These are phyloP conservation scores for Typhlichthys eigenmanni DNA, from an alignment of 2,797 vertebrate genomes.

Conservation along the genomic window DNA sequence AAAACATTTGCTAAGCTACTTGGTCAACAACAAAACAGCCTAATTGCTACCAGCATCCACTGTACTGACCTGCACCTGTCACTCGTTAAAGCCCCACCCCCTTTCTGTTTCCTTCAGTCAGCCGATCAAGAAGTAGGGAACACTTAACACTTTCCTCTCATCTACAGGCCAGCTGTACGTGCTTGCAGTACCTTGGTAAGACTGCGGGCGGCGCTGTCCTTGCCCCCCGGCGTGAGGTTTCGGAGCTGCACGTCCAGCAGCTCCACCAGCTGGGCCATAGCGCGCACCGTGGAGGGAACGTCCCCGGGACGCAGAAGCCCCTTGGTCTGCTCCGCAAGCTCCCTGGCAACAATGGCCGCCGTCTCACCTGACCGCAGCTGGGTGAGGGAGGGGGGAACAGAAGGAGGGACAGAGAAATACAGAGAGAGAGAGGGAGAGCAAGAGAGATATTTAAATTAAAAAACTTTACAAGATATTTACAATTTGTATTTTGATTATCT, in stretches of 20 bases:
- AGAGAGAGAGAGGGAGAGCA: neutral
- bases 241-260: constrained; percentile 93
- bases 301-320: constrained; percentile 90
- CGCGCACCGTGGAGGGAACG: constrained; percentile 90
- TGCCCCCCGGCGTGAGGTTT: constrained; percentile 94
- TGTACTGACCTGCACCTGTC: constrained; percentile 39
- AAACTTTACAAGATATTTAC: too few species aligned
- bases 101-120: constrained; percentile 40
- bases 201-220: constrained; percentile 95
- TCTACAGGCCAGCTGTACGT: neutral
- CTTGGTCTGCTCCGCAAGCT: constrained; percentile 94
- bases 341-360: constrained; percentile 92
- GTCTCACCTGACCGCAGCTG: constrained; percentile 96
- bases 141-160: constrained; percentile 4
- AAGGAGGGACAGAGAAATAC: constrained; percentile 6
- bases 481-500: too few species aligned
- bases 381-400: constrained; percentile 23
- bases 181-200: constrained; percentile 88
- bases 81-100: constrained; percentile 24
- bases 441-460: too few species aligned
- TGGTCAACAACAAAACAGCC: constrained; percentile 52
- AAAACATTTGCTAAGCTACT: constrained; percentile 46
- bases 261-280: constrained; percentile 96
- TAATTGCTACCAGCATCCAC: constrained; percentile 40
- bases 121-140: constrained; percentile 40